These are phyloP conservation scores for Tridacna crocea DNA, from an alignment of 2,888 invertebrate species.

Conservation along the genomic window DNA sequence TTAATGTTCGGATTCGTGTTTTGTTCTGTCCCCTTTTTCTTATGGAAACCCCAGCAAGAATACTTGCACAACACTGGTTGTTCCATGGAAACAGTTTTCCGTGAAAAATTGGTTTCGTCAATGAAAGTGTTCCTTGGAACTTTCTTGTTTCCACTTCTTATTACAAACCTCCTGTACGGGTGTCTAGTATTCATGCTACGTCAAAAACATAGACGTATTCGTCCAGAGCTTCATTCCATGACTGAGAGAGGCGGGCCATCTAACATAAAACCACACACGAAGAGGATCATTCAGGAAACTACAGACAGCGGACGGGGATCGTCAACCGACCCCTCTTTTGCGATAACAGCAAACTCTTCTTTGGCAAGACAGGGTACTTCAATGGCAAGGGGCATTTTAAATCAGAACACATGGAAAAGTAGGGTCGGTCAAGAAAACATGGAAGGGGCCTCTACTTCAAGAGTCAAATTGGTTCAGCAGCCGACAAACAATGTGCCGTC, in stretches of 20 bases:
- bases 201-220: not conserved
- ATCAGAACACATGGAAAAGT: not conserved
- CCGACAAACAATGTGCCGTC: not conserved
- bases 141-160: slow-evolving; percentile 2
- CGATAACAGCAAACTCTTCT: not conserved
- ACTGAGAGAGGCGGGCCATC: not conserved
- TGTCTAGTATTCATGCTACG: not conserved
- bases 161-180: slow-evolving; percentile 19
- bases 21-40: not conserved
- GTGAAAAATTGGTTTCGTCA: not conserved
- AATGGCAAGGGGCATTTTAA: not conserved
- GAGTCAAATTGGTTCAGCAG: too few species aligned
- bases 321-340: not conserved
- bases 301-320: not conserved
- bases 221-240: not conserved
- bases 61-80: slow-evolving; percentile 6
- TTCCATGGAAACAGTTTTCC: slow-evolving; percentile 21
- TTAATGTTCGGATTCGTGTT: not conserved
- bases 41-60: slow-evolving; percentile 1
- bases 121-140: slow-evolving; percentile 15
- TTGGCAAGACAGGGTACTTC: not conserved
- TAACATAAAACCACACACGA: not conserved
- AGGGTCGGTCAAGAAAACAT: not conserved
- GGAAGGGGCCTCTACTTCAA: not conserved
- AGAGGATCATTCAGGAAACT: not conserved